These are phyloP conservation scores for Brassicogethes aeneus DNA, from an alignment of 2,888 invertebrate genomes.

Conservation along the genomic window DNA sequence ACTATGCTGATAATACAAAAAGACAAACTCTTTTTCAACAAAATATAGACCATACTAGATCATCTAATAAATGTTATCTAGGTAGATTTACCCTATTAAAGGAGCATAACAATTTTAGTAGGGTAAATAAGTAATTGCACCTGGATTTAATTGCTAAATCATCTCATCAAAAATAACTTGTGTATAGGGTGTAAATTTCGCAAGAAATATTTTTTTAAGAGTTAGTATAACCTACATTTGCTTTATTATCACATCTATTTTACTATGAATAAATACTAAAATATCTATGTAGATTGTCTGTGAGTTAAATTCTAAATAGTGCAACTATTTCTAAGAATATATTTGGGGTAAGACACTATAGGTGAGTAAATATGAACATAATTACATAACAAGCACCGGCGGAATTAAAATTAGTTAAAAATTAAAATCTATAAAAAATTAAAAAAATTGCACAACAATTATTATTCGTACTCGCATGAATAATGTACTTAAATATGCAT, in stretches of 20 bases:
- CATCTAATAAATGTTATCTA: no score
- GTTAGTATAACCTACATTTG: slow-evolving; percentile 8
- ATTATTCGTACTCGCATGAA: no score
- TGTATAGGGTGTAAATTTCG: no score
- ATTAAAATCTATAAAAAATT: no score
- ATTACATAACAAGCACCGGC: neutral
- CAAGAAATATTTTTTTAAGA: slow-evolving; percentile 10
- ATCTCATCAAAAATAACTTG: no score
- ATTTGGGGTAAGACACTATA: slow-evolving; percentile 3
- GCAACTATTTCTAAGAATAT: slow-evolving; percentile 20
- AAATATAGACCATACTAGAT: no score
- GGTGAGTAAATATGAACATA: neutral
- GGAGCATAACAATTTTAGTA: no score
- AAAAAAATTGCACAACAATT: neutral
- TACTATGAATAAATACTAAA: neutral
- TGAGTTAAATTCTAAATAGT: slow-evolving; percentile 13
- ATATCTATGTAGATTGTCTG: slow-evolving; percentile 14
- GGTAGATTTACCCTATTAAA: no score
- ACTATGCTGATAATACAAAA: no score
- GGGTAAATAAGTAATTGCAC: no score
- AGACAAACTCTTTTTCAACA: no score
- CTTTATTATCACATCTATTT: slow-evolving; percentile 7
- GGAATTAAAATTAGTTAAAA: neutral
- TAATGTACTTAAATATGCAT: neutral
- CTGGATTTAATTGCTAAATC: no score